These are phyloP conservation scores for Trichonephila clavipes DNA, from an alignment of 1,140 invertebrate genomes.

Conservation along the genomic window DNA sequence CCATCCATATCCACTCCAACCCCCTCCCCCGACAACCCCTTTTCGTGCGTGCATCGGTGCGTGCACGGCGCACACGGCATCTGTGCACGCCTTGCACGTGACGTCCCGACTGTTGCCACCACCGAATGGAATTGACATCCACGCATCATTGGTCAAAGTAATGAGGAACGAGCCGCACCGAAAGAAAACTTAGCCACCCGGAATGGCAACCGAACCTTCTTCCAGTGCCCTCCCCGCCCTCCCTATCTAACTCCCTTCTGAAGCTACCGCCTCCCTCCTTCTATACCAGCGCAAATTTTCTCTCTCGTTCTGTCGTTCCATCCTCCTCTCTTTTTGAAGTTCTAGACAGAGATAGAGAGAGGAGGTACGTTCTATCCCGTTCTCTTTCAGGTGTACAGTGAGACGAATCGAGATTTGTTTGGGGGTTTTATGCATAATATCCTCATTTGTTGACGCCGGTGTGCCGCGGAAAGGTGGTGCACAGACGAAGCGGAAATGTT, in stretches of 20 bases:
- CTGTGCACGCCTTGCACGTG: slow-evolving; percentile 57
- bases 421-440: slow-evolving; percentile 18
- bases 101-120: slow-evolving; percentile 70
- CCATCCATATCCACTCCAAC: neutral
- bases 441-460: slow-evolving; percentile 1
- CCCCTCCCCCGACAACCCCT: neutral
- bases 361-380: neutral
- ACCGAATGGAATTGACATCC: slow-evolving; percentile 73
- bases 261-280: neutral
- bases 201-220: slow-evolving; percentile 74
- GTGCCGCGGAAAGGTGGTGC: neutral
- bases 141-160: slow-evolving; percentile 76
- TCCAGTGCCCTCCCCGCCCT: slow-evolving; percentile 25
- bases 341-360: slow-evolving; percentile 1
- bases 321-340: slow-evolving; percentile 26
- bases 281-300: slow-evolving; percentile 8
- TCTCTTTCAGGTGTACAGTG: neutral
- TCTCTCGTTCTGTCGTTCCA: neutral
- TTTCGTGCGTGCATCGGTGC: slow-evolving; percentile 60
- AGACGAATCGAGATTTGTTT: slow-evolving; percentile 24
- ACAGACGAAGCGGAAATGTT: neutral
- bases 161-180: slow-evolving; percentile 69
- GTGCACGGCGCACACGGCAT: slow-evolving; percentile 53
- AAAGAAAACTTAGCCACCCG: slow-evolving; percentile 76
- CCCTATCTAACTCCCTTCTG: neutral